Percentiles rank a stretch among this genome's conserved stretches.
Conservation (phyloP, 2,888 invertebrate genomes). For the Megalurothrips usitatus region DNA sequence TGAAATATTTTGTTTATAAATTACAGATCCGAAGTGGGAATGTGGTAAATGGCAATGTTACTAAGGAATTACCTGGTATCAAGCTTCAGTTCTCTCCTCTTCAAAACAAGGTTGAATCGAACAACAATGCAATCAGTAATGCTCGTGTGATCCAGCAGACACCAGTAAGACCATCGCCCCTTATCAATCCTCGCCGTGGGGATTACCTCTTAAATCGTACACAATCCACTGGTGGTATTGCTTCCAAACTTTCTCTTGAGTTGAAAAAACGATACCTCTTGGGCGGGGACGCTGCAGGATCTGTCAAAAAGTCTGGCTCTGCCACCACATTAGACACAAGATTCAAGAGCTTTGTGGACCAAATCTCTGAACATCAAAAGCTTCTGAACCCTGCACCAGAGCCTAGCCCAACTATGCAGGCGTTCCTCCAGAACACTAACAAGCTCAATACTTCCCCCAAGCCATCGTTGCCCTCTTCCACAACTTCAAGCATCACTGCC, state of each 20-base stretch:
- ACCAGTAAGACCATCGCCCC: conserved; percentile 43
- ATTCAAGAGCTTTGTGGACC: conserved; percentile 76
- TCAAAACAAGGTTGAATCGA: conserved; percentile 40
- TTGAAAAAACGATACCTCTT: conserved; percentile 79
- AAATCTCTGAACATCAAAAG: conserved; percentile 85
- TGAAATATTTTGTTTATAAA: neutral
- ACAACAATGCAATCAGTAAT: conserved; percentile 36
- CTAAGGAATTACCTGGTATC: conserved; percentile 40
- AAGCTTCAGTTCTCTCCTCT: conserved; percentile 48
- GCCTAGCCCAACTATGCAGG: conserved; percentile 65
- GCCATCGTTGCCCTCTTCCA: conserved; percentile 35
- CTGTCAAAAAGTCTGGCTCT: conserved; percentile 76
- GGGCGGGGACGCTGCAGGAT: conserved; percentile 62
- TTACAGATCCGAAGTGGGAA: neutral
- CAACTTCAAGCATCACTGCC: conserved; percentile 31
- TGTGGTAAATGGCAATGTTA: neutral
- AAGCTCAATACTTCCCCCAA: conserved; percentile 41
- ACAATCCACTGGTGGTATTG: conserved; percentile 81
- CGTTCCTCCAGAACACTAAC: conserved; percentile 55
- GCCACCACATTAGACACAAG: conserved; percentile 79
- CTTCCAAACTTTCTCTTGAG: conserved; percentile 80
- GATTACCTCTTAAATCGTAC: conserved; percentile 76
- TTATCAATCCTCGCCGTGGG: conserved; percentile 58
- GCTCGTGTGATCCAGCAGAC: conserved; percentile 41
- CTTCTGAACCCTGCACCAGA: conserved; percentile 71